phyloP scores from a whole-genome alignment of 1,140 invertebrate genomes.

The Drosophila bocqueti region DNA sequence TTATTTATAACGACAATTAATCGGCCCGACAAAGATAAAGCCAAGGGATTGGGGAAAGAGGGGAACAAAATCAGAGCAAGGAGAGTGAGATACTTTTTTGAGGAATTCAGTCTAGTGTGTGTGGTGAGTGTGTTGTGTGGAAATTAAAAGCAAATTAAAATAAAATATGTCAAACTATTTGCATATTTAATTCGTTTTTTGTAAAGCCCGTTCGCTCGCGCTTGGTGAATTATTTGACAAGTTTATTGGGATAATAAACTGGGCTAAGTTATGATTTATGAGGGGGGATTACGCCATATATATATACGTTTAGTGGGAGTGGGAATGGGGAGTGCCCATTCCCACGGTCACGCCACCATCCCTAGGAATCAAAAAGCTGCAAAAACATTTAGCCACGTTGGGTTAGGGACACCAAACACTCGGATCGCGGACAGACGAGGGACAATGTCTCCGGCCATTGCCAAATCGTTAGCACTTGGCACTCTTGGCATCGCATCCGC shows the following conservation, averaged over 20 bases:
- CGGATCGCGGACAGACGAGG: conserved; percentile 17
- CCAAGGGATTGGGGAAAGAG: conserved; percentile 9
- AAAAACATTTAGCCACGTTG: conserved; percentile 66
- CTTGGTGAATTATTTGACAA: conserved; percentile 26
- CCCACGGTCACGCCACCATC: conserved; percentile 54
- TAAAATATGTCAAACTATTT: conserved; percentile 46
- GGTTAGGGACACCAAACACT: conserved; percentile 37
- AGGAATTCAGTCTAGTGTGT: conserved; percentile 5
- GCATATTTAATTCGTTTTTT: conserved; percentile 34
- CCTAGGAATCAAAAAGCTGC: conserved; percentile 48
- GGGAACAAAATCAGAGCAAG: conserved; percentile 20
- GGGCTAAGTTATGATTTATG: conserved; percentile 46
- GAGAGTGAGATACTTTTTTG: conserved; percentile 6
- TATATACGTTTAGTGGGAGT: conserved; percentile 2
- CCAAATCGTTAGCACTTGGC: conserved; percentile 83
- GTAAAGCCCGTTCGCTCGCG: conserved; percentile 4
- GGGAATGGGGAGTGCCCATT: conserved; percentile 20
- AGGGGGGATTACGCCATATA: conserved; percentile 23
- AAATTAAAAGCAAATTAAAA: conserved; percentile 51
- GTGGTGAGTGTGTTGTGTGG: conserved; percentile 2
- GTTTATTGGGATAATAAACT: conserved; percentile 42
- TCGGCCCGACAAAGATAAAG: conserved; percentile 37
- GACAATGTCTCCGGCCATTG: conserved; percentile 65
- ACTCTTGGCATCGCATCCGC: conserved; percentile 27
- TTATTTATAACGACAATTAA: conserved; percentile 59